Evolutionary conservation across 1,140 invertebrate species (phyloP), one percentile per base, ranked within the genome.

Genomic region (Drosophila ambigua): DNA sequence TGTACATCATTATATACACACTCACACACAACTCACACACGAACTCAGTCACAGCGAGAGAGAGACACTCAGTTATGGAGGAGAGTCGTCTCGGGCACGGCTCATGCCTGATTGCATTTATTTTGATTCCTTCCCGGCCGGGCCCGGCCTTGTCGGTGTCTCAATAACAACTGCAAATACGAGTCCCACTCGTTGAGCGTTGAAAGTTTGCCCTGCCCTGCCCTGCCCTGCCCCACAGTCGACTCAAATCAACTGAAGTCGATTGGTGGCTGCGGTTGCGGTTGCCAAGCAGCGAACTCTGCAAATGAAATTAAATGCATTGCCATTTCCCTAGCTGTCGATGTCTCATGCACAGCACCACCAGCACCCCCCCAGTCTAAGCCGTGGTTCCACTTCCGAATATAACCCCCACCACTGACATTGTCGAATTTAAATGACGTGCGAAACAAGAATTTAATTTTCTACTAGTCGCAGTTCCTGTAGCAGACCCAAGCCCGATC

Each of bases 381-480:
- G 13, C 35, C 35, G 11, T 13, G 13, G 11, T 2, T 13, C 4
- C 11, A 39, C 11, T 39, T 0, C 9, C 35, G 35, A 39, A 11
- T 39, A 2, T 39, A 11, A 0, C n/a, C 26, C 6, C 26, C 35
- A 11, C 35, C 54, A 53, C 62, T 73, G 79, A 71, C 83, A 83
- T 46, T 83, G 82, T 75, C 64, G 83, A 79, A 91, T 91, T 83
- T 83, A 90, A 91, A 88, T 90, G 82, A 88, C 79, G 89, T 81
- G 84, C 84, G 77, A 91, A 91, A 90, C 72, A 85, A 88, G 90
- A 91, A 91, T 90, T 91, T 91, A 79, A 89, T 89, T 89, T 91
- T 91, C 89, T 68, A 65, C 76, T 73, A 63, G 74, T 7, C 23
- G n/a, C 53, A 6, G 15, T 41, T 15, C 2, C 41, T 11, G 15